phyloP scores from a whole-genome alignment of 2,113 vertebrate genomes.

The Grallaria varia region DNA sequence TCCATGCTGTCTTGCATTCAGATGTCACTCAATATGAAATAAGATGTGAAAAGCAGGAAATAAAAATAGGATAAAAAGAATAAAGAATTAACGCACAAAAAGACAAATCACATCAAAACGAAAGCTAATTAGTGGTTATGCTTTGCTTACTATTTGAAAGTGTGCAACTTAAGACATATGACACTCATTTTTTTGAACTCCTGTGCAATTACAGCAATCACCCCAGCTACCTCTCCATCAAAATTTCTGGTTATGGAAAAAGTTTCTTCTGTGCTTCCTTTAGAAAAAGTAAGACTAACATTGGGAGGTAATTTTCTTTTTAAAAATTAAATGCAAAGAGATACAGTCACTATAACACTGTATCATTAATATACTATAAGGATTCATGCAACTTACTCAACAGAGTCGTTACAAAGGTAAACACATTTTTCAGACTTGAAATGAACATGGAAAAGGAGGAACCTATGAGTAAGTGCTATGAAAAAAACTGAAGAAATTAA shows the following conservation, averaged over 20 bases:
- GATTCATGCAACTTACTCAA: neutral
- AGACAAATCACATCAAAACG: neutral
- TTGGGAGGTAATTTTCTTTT: neutral
- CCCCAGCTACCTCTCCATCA: neutral
- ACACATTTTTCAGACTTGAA: conserved; percentile 9
- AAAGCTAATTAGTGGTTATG: neutral
- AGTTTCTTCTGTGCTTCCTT: neutral
- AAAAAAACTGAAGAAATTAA: neutral
- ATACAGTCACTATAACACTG: neutral
- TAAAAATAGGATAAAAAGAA: neutral
- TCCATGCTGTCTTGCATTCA: neutral
- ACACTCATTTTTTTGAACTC: neutral
- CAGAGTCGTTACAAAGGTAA: neutral
- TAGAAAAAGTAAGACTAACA: neutral
- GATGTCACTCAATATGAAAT: neutral
- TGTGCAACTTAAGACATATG: neutral
- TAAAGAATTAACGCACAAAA: neutral
- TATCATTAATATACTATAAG: neutral
- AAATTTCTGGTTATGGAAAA: neutral
- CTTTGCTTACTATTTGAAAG: neutral
- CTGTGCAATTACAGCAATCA: neutral
- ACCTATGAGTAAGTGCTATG: neutral
- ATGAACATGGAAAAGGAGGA: neutral
- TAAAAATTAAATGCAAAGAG: neutral
- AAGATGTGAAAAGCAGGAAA: neutral